phyloP scores from a whole-genome alignment of 2,113 vertebrate species.

The Oreochromis tanganicae region DNA sequence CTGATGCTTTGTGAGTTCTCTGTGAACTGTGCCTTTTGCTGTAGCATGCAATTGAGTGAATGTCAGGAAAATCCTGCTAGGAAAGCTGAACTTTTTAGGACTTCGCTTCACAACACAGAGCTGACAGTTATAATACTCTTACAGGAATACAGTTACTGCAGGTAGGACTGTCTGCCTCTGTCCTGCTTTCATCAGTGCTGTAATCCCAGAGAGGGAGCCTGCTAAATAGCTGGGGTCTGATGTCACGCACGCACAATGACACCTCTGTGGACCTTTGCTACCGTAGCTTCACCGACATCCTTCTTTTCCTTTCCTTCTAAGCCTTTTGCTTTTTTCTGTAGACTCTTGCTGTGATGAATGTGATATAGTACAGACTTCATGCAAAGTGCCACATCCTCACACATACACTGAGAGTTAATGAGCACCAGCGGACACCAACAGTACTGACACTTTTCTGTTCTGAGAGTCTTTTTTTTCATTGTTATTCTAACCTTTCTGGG shows the following conservation, averaged over 20 bases:
- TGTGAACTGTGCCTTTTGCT: neutral
- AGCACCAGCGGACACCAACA: neutral
- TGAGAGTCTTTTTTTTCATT: neutral
- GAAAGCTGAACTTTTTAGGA: neutral
- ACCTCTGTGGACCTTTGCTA: slow-evolving; percentile 17
- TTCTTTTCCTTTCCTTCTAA: neutral
- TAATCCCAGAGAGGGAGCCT: slow-evolving; percentile 18
- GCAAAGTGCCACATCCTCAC: neutral
- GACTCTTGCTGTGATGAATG: neutral
- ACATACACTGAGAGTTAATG: neutral
- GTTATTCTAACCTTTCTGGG: neutral
- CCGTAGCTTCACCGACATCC: neutral
- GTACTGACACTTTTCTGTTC: neutral
- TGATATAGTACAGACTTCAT: neutral
- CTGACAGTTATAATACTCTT: neutral
- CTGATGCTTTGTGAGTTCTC: neutral
- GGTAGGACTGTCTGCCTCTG: neutral
- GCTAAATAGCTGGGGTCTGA: slow-evolving; percentile 49
- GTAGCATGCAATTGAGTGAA: neutral
- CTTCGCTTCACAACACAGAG: neutral
- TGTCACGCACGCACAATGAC: slow-evolving; percentile 47
- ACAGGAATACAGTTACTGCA: neutral
- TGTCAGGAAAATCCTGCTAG: rapidly evolving
- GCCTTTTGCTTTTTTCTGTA: neutral
- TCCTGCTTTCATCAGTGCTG: slow-evolving; percentile 4